Evolutionary conservation across 1,140 invertebrate genomes (phyloP).

Genomic region (Tachypleus tridentatus): DNA sequence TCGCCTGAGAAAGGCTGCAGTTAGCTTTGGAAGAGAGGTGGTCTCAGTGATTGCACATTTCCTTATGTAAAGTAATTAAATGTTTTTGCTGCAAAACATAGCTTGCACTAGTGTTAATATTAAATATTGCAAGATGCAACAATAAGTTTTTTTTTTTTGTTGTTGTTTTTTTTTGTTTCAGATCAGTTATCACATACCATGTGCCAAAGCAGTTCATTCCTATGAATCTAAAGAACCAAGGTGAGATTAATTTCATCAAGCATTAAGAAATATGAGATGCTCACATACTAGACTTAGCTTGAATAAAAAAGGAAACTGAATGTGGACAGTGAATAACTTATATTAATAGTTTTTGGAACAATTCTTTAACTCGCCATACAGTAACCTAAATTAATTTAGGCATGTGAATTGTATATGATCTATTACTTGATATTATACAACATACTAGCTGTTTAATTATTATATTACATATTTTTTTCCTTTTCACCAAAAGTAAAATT

Average conservation of each 20-base stretch:
- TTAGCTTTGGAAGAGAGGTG: too few relatives aligned
- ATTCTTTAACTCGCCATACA: conserved; percentile 3
- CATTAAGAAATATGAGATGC: not conserved
- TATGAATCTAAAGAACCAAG: conserved; percentile 68
- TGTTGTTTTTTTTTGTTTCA: conserved; percentile 5
- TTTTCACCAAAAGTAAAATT: too few relatives aligned
- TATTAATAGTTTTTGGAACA: not conserved
- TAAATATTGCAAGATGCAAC: too few relatives aligned
- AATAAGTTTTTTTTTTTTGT: not conserved
- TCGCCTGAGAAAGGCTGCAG: too few relatives aligned
- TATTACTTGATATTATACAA: too few relatives aligned
- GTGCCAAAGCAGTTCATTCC: conserved; percentile 75
- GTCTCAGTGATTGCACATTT: too few relatives aligned
- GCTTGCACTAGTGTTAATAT: too few relatives aligned
- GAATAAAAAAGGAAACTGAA: not conserved
- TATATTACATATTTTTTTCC: too few relatives aligned
- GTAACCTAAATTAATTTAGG: not conserved
- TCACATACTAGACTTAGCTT: not conserved
- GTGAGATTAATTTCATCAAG: conserved; percentile 39
- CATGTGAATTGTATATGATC: not conserved
- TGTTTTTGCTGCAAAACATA: too few relatives aligned
- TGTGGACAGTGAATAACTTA: too few relatives aligned
- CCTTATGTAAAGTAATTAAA: too few relatives aligned
- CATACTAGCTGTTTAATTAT: too few relatives aligned
- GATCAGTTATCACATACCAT: conserved; percentile 43